These are phyloP conservation scores for Periparus ater DNA, from an alignment of 2,797 vertebrate species.

Conservation along the genomic window DNA sequence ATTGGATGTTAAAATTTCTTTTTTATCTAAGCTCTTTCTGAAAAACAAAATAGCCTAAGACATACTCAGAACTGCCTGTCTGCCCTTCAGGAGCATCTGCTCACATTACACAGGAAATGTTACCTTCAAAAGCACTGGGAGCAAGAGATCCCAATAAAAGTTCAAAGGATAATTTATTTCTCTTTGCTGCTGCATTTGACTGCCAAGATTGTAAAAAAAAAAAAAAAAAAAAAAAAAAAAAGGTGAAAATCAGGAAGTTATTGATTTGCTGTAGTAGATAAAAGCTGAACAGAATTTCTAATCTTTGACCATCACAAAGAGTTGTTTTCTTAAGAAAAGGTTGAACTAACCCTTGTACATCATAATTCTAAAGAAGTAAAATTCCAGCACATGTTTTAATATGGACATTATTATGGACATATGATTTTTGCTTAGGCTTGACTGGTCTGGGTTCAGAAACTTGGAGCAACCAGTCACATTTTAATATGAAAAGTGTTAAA, in stretches of 20 bases:
- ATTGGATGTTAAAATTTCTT: not conserved
- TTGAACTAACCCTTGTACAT: not conserved
- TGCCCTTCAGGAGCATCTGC: not conserved
- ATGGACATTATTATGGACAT: not conserved
- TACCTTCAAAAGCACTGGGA: not conserved
- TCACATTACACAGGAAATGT: not conserved
- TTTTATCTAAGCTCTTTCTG: not conserved
- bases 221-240: not conserved
- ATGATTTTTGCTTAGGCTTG: not conserved
- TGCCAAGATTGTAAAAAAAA: not conserved
- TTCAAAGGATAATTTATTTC: not conserved
- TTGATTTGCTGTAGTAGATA: not conserved
- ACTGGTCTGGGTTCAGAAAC: not conserved
- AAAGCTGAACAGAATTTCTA: not conserved
- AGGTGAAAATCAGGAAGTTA: not conserved
- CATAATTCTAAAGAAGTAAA: not conserved
- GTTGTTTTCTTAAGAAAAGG: not conserved
- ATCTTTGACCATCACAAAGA: not conserved
- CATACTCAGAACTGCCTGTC: not conserved
- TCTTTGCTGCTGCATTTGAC: not conserved
- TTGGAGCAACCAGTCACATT: not conserved
- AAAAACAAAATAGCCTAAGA: not conserved
- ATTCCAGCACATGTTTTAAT: not conserved
- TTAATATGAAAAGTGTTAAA: not conserved
- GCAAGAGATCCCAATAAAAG: not conserved